Evolutionary conservation across 2,113 vertebrate genomes (phyloP), one percentile per base, ranked within the genome.

Genomic region (Corythoichthys intestinalis): DNA sequence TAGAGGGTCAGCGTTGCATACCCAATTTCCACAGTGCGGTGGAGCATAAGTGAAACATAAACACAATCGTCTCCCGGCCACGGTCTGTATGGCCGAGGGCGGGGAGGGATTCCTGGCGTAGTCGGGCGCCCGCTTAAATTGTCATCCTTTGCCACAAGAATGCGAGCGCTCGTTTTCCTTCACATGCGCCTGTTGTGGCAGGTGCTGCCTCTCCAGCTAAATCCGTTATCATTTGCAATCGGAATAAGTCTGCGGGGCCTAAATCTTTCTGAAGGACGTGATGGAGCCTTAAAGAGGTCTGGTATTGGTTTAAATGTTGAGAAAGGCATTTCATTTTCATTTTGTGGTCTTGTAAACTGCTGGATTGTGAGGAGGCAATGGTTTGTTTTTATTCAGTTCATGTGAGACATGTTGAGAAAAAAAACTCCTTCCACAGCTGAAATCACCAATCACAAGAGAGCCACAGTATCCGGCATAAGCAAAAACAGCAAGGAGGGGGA

Each of bases 111-210:
- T 90, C 89, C 83, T 86, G 82, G 86, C 81, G 85, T 88, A 88
- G 84, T 83, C 81, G 28, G 79, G 87, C 84, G 79, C 80, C 81
- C 83, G 84, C 87, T 90, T 83, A 90, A 88, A 91, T 90, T 90
- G 89, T 91, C 90, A 89, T 90, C 83, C 84, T 86, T 83, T 74
- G 86, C 90, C 91, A 81, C 91, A 91, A 91, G 87, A 93, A 92
- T 92, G 87, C 50, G 73, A 87, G 70, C 65, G 2, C 74, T 87
- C 86, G 67, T 83, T 87, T 88, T 85, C 76, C 67, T 59, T 69
- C 77, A 79, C 78, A 69, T 72, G 64, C 53, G 83, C 76, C 86
- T 88, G 86, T 86, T 86, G 88, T 83, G 79, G 89, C 91, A 92
- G 91, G 91, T 91, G 91, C 78, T 86, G 64, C 58, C 76, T 75